Evolutionary conservation across 2,797 vertebrate genomes (phyloP).

Genomic region (Arvicola amphibius): DNA sequence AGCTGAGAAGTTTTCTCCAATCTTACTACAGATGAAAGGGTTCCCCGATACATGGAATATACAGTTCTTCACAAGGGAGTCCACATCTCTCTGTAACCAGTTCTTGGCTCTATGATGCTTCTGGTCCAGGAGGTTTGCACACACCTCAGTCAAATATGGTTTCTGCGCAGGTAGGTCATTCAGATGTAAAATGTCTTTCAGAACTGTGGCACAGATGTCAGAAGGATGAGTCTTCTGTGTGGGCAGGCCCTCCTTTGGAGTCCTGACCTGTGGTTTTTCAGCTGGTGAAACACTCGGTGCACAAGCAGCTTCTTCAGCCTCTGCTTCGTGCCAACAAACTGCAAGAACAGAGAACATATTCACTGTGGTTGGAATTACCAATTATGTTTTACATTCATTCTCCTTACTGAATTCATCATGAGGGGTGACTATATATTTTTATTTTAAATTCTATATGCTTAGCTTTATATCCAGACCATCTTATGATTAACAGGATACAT

Average conservation of each 20-base stretch:
- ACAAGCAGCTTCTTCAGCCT: conserved; percentile 7
- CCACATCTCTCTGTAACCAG: not conserved
- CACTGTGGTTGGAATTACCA: not conserved
- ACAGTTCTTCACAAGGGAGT: conserved; percentile 12
- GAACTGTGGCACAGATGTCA: conserved; percentile 3
- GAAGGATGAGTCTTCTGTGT: not conserved
- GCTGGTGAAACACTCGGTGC: not conserved
- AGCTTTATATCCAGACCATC: not conserved
- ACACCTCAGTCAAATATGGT: not conserved
- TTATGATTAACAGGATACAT: not conserved
- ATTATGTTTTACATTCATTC: not conserved
- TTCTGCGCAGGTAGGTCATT: not conserved
- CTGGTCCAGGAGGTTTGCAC: not conserved
- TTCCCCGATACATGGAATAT: not conserved
- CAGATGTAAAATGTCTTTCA: conserved; percentile 57
- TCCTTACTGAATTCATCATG: not conserved
- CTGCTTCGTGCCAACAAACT: conserved; percentile 28
- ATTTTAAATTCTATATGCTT: not conserved
- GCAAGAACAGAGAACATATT: conserved; percentile 56
- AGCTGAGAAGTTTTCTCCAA: not conserved
- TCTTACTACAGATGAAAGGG: not conserved
- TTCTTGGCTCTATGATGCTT: not conserved
- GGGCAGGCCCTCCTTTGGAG: not conserved
- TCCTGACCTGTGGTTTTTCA: not conserved
- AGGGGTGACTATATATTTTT: not conserved